Base-by-base conservation (phyloP, 2,113 vertebrate species). In the Phylloscopus trochilus region DNA sequence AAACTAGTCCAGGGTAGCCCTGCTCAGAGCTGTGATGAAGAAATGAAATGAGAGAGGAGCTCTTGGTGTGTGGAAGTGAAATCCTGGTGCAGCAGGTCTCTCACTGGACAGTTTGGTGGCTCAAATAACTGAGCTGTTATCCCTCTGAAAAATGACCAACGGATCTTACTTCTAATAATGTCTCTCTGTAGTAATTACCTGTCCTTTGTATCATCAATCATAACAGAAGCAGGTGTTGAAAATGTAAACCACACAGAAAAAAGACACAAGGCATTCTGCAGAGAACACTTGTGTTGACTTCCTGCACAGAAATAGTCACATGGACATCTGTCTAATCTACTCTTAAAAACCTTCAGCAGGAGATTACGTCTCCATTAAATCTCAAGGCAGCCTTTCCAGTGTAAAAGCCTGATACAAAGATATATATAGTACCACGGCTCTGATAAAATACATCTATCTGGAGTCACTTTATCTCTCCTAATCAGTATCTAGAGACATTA, bases 351-450 rank as follows among this genome's bases (percentile, higher is more conserved):
- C 39, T 87, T 53, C 74, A 63, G 56, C 37, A 69, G 59, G 44
- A 96, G 72, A 87, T 93, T 89, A 94, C 13, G 39, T 37, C n/a
- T 67, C 52, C n/a, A 58, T 75, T 89, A 96, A 89, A 93, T 33
- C 74, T 70, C 5, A 2, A 72, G 47, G 56, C 37, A 90, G 60
- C n/a, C 69, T 91, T 93, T 92, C 63, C 47, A 72, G 52, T n/a
- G 18, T 46, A 82, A 91, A 94, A 93, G 82, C 47, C 66, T 70
- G 74, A 70, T 60, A 72, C 44, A 86, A 77, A 77, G 59, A 69
- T 20, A 76, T 37, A 68, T 44, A 73, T 27, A 83, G 67, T 15
- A 92, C 27, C 6, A 6, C 19, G 74, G n/a, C 28, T 87, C 89
- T 51, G 68, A 91, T 88, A 83, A 94, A 87, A 92, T 68, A 73